Evolutionary conservation across 2,113 vertebrate genomes (phyloP).

Genomic region (Bucco capensis): DNA sequence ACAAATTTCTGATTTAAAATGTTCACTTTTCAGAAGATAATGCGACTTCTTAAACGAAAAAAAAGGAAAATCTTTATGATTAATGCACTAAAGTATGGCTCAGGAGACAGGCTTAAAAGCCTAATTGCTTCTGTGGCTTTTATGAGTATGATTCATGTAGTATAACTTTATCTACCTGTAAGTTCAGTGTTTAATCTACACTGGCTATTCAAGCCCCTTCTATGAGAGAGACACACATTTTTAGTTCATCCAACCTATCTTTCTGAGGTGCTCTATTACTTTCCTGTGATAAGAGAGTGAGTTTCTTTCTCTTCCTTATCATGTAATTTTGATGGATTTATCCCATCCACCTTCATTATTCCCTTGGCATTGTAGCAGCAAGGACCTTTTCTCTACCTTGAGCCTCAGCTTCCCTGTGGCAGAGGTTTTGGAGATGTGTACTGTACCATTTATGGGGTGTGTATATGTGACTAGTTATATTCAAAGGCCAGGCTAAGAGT

Average conservation of each 20-base stretch:
- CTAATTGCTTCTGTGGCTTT: constrained; percentile 19
- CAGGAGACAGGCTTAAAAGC: constrained; percentile 8
- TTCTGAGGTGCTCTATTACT: neutral
- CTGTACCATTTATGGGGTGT: neutral
- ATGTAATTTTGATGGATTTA: neutral
- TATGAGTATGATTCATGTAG: constrained; percentile 1
- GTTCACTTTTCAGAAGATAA: neutral
- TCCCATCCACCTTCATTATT: neutral
- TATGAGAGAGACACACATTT: neutral
- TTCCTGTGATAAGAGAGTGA: neutral
- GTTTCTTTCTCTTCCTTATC: neutral
- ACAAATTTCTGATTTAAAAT: neutral
- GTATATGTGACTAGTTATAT: neutral
- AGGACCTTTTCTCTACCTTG: neutral
- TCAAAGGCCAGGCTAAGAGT: neutral
- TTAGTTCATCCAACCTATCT: neutral
- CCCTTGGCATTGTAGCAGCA: neutral
- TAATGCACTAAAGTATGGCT: neutral
- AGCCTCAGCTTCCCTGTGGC: neutral
- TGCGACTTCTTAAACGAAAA: neutral
- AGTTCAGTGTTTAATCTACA: neutral
- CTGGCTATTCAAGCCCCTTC: neutral
- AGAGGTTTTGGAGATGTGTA: neutral
- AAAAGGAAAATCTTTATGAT: neutral
- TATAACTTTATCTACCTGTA: neutral